Base-by-base conservation (phyloP, 2,888 invertebrate species). In the Andrena haemorrhoa region DNA sequence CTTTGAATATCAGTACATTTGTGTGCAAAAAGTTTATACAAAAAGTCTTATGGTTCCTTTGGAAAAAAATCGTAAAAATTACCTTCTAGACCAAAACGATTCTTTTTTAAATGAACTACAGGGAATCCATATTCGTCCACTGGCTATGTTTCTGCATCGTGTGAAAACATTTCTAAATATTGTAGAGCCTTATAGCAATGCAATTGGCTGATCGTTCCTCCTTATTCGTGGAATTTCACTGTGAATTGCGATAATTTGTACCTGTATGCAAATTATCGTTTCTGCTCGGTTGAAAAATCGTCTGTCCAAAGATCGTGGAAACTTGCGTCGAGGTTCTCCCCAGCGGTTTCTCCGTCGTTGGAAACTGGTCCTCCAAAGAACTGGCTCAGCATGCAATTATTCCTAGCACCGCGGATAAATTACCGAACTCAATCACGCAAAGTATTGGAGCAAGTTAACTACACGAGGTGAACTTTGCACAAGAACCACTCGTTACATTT, bases 341-440 rank as follows among this genome's bases (percentile, higher is more conserved):
- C 20, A 16, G n/a, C 10, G 49, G 66, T 64, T 68, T 75, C 69
- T 51, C 63, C 23, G 63, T 68, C 77, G 66, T 69, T 41, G 65
- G 6, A 68, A 74, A 78, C 78, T 78, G 74, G 74, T 74, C 74
- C 41, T 41, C 51, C 12, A 74, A 78, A 68, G 66, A 74, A 70
- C 81, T 74, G 56, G 64, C 75, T 79, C 84, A 86, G 82, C 82
- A 35, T 68, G 88, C 89, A 91, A 91, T 90, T 91, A 91, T 84
- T 85, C 85, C 78, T 88, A 89, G 89, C 88, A 86, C 87, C 87
- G 61, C 80, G 85, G 86, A 89, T 89, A 89, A 91, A 90, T 90
- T 89, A 89, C 84, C 82, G 70, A 77, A 76, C 84, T 83, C 85
- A 79, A 87, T 88, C 88, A 74, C 79, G 82, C 79, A 66, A 63